phyloP scores from a whole-genome alignment of 2,113 vertebrate species.

The Pollachius pollachius region DNA sequence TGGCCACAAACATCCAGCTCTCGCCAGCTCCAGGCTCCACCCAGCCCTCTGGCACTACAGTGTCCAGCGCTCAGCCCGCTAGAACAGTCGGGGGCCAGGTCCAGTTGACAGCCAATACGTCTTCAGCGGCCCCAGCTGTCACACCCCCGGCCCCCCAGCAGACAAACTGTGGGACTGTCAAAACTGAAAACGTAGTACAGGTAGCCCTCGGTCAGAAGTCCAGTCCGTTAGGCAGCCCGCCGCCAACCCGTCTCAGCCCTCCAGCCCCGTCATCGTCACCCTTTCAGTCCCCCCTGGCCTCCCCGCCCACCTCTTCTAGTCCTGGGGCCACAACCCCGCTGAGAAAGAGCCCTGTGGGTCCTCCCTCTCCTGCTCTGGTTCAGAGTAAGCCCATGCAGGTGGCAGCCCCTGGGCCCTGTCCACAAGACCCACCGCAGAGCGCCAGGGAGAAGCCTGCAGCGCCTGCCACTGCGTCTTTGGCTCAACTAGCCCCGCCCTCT shows the following conservation, averaged over 20 bases:
- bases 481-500: constrained; percentile 36
- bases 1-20: constrained; percentile 88
- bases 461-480: constrained; percentile 46
- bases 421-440: constrained; percentile 75
- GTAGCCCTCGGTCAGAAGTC: constrained; percentile 48
- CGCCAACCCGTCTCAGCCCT: constrained; percentile 53
- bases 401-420: constrained; percentile 71
- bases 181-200: constrained; percentile 77
- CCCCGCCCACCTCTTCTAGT: constrained; percentile 82
- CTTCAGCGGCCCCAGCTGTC: constrained; percentile 61
- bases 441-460: constrained; percentile 73
- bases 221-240: constrained; percentile 65
- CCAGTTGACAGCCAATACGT: constrained; percentile 70
- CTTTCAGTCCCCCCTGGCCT: constrained; percentile 75
- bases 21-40: constrained; percentile 69
- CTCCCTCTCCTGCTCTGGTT: constrained; percentile 63
- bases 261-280: constrained; percentile 48
- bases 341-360: constrained; percentile 82
- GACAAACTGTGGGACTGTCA: constrained; percentile 48
- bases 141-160: constrained; percentile 51
- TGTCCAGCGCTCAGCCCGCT: constrained; percentile 71
- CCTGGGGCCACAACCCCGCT: constrained; percentile 74
- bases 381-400: constrained; percentile 78
- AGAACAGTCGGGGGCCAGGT: constrained; percentile 76
- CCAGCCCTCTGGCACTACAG: constrained; percentile 55